Evolutionary conservation across 2,797 vertebrate species (phyloP).

Genomic region (Lepilemur septentrionalis): DNA sequence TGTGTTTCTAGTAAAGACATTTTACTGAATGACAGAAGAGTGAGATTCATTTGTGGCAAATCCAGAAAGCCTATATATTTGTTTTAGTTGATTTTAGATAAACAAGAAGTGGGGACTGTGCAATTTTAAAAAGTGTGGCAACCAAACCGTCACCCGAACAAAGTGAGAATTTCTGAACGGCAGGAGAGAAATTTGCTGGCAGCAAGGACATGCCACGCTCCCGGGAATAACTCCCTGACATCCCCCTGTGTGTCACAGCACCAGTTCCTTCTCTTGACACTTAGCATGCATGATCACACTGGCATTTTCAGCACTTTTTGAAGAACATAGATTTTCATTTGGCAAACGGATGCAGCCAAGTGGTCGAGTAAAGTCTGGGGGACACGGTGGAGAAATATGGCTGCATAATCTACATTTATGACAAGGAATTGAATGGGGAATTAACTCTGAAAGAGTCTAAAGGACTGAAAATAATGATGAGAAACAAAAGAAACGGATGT

Average conservation of each 20-base stretch:
- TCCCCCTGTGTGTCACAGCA: neutral
- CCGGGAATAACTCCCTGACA: conserved; percentile 4
- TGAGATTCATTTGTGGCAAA: conserved; percentile 28
- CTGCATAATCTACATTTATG: neutral
- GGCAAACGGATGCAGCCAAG: neutral
- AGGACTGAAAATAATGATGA: neutral
- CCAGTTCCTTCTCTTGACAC: neutral
- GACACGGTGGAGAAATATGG: neutral
- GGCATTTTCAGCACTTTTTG: neutral
- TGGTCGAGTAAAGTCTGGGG: neutral
- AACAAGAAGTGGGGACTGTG: neutral
- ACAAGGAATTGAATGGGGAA: neutral
- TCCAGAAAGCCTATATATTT: conserved; percentile 6
- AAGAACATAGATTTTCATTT: conserved; percentile 4
- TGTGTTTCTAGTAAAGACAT: conserved; percentile 38
- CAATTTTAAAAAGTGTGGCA: neutral
- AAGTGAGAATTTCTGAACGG: conserved; percentile 6
- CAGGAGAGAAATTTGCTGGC: conserved; percentile 23
- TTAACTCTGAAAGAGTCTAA: neutral
- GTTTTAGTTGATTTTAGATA: conserved; percentile 15
- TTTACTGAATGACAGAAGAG: conserved; percentile 2
- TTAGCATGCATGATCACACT: neutral
- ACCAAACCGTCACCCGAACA: neutral
- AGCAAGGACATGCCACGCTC: neutral
- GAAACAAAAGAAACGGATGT: conserved; percentile 4